Evolutionary conservation across 1,140 invertebrate species (phyloP).

Genomic region (Adoxophyes honmai): DNA sequence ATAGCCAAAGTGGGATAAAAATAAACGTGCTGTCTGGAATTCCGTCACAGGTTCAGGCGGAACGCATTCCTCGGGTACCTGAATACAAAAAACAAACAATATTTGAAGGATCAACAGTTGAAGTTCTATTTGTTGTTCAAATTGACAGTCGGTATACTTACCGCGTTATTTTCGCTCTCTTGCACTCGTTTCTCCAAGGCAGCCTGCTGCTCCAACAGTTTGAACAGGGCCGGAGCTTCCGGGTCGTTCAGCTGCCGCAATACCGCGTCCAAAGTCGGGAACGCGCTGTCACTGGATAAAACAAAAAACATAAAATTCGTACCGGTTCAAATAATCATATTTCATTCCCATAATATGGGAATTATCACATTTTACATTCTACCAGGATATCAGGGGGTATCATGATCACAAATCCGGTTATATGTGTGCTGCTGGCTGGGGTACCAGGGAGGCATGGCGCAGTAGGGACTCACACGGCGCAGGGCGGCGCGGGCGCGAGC

Average conservation of each 20-base stretch:
- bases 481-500: conserved; percentile 46
- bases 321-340: too few relatives aligned
- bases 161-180: conserved; percentile 72
- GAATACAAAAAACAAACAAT: conserved; percentile 20
- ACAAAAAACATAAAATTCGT: too few relatives aligned
- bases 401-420: too few relatives aligned
- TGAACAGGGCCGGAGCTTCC: conserved; percentile 63
- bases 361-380: too few relatives aligned
- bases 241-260: conserved; percentile 77
- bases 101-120: too few relatives aligned
- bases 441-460: too few relatives aligned
- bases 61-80: conserved; percentile 83
- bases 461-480: conserved; percentile 55
- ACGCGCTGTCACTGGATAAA: conserved; percentile 85
- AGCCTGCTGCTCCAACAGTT: conserved; percentile 77
- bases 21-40: conserved; percentile 95
- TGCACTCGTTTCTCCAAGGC: conserved; percentile 71
- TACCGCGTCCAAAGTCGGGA: conserved; percentile 87
- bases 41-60: conserved; percentile 91
- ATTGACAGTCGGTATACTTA: too few relatives aligned
- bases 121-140: too few relatives aligned
- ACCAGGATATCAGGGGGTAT: too few relatives aligned
- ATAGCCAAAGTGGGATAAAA: conserved; percentile 96
- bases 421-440: too few relatives aligned
- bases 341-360: too few relatives aligned